Conservation (phyloP, 2,113 vertebrate species). For the Eclectus roratus region DNA sequence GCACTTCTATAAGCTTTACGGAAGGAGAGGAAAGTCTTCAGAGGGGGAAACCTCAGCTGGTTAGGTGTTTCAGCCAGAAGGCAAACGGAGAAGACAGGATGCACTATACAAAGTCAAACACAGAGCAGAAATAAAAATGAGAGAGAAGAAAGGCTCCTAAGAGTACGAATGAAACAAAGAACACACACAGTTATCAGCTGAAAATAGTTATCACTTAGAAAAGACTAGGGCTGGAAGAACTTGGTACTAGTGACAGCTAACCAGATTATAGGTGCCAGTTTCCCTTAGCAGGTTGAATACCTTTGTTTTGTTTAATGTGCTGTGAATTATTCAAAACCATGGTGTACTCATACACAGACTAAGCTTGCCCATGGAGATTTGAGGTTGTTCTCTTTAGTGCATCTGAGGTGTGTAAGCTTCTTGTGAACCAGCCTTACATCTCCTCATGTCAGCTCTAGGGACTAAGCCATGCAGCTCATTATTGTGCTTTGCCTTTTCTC, state of each 20-base stretch:
- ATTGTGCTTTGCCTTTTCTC: background rate
- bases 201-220: background rate
- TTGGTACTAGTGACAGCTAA: background rate
- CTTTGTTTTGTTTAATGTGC: background rate
- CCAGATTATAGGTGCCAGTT: background rate
- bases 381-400: background rate
- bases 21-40: background rate
- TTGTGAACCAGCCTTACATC: background rate
- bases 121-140: background rate
- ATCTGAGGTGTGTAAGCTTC: background rate
- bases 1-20: conserved; percentile 25
- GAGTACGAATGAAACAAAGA: background rate
- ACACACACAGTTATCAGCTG: background rate
- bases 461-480: background rate
- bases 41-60: background rate
- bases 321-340: background rate
- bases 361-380: background rate
- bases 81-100: background rate
- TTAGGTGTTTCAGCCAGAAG: background rate
- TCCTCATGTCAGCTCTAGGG: background rate
- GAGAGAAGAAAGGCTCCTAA: background rate
- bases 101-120: background rate
- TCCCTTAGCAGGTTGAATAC: background rate
- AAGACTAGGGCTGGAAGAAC: background rate
- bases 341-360: background rate